Evolutionary conservation across 2,113 vertebrate species (phyloP), one percentile per base, ranked within the genome.

Genomic region (Genyomyrus donnyi): DNA sequence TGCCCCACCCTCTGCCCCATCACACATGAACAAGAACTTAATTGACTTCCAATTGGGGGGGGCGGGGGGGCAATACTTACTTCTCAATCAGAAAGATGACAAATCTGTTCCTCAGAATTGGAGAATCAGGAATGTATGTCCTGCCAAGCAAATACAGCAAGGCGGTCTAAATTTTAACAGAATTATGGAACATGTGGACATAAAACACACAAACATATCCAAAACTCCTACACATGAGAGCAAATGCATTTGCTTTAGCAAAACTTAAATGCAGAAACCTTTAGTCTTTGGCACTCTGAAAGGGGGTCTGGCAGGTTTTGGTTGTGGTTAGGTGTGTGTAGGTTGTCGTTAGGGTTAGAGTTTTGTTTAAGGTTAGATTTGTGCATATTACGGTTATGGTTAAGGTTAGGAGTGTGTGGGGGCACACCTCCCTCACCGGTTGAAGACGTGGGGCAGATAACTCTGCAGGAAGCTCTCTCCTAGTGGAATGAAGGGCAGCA

Each of bases 401-500:
- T 80, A 39, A 7, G 35, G 19, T 45, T 83, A 83, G 39, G 58
- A 1, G 70, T 77, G 31, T 39, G 31, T 17, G 74, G 74, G 13
- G 31, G 74, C 35, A 80, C 27, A 39, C 45, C 89, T 17, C 1
- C 21, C 89, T 85, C 58, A 96, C 97, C 95, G 97, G 95, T 97
- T 97, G 90, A 97, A 93, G 93, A 97, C 92, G 58, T 93, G 93
- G 0, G 95, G 95, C 91, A 97, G 91, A 94, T 96, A 96, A 85
- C 94, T 96, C 90, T 97, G 93, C 91, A 98, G 92, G 89, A 97
- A 95, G 58, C 92, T 95, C 93, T 98, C 97, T 0, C 94, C 95
- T 50, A 98, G 93, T 0, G 95, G 93, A 7, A 96, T 42, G 45
- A 97, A 98, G 70, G 97, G 97, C 91, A 98, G 95, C 83, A 98